These are phyloP conservation scores for Pseudomyrmex dendroicus DNA, from an alignment of 1,140 invertebrate genomes.

Conservation along the genomic window DNA sequence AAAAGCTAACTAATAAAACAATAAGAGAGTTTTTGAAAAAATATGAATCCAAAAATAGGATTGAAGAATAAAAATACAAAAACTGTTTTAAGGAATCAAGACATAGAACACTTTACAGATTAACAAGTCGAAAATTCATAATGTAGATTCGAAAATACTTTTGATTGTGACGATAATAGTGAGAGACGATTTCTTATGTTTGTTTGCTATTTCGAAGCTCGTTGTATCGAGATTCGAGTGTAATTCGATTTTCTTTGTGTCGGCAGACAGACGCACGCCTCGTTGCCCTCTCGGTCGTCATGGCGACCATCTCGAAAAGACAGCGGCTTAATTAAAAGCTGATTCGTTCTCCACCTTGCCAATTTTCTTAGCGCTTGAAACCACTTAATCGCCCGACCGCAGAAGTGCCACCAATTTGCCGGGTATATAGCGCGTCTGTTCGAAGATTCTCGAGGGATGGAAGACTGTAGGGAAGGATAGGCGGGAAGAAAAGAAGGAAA, in stretches of 20 bases:
- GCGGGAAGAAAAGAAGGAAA: slow-evolving; percentile 1
- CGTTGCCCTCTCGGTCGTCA: slow-evolving; percentile 40
- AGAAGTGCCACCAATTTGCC: slow-evolving; percentile 82
- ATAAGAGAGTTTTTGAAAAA: not conserved
- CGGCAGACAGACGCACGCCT: slow-evolving; percentile 20
- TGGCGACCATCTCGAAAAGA: slow-evolving; percentile 63
- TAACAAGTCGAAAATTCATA: slow-evolving; percentile 30
- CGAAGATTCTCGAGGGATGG: slow-evolving; percentile 72
- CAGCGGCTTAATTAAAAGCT: slow-evolving; percentile 73
- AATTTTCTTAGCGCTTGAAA: slow-evolving; percentile 77
- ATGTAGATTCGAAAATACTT: slow-evolving; percentile 16
- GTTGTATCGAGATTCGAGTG: slow-evolving; percentile 30
- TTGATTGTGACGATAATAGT: slow-evolving; percentile 4
- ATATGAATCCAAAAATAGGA: not conserved
- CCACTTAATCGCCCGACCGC: slow-evolving; percentile 81
- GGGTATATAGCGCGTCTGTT: slow-evolving; percentile 78
- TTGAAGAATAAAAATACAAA: not conserved
- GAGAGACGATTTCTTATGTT: slow-evolving; percentile 16
- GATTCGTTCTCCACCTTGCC: slow-evolving; percentile 64
- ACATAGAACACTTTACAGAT: not conserved
- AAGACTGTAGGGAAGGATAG: slow-evolving; percentile 34
- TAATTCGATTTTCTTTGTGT: slow-evolving; percentile 52
- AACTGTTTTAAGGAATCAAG: not conserved
- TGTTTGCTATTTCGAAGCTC: slow-evolving; percentile 15
- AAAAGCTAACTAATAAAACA: too few species aligned